A percentile compares a stretch with the other conserved stretches of the same genome.
These are phyloP conservation scores for Astropecten irregularis DNA, from an alignment of 53 echinoderm and acorn worm genomes.

Conservation along the genomic window DNA sequence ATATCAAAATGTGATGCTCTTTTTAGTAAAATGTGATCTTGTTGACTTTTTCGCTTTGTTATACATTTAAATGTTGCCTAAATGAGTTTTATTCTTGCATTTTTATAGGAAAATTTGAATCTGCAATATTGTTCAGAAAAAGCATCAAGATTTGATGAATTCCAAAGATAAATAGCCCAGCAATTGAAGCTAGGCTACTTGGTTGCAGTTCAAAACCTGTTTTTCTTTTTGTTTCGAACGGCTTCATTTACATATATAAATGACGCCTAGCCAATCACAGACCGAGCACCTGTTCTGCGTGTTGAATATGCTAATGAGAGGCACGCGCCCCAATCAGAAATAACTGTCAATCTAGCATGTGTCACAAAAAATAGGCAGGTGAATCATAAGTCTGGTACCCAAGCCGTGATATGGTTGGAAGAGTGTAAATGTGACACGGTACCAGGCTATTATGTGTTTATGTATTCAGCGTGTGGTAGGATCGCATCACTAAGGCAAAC, in stretches of 20 bases:
- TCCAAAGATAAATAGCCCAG: too few species aligned
- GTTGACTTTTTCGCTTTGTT: too few species aligned
- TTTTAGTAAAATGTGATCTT: neutral
- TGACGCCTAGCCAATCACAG: constrained; percentile 1
- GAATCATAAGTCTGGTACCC: constrained; percentile 38
- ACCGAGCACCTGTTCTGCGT: neutral
- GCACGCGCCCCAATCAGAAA: constrained; percentile 24
- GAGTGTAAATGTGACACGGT: neutral
- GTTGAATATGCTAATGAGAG: constrained; percentile 4
- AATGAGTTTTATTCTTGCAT: too few species aligned
- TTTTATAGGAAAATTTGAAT: too few species aligned
- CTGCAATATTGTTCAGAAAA: too few species aligned
- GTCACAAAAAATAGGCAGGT: too few species aligned
- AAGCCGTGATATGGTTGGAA: neutral
- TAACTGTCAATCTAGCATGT: constrained; percentile 3
- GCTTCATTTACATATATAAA: constrained; percentile 7
- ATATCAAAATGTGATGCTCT: neutral
- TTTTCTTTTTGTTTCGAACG: too few species aligned
- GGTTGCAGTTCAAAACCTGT: too few species aligned
- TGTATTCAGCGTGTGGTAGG: neutral
- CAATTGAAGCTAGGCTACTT: too few species aligned
- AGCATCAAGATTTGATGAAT: too few species aligned
- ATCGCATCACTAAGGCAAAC: constrained; percentile 23
- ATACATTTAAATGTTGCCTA: too few species aligned
- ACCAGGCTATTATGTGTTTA: neutral